A percentile compares a stretch with the other conserved stretches of the same genome.
Evolutionary conservation across 30 jellyfish, hydroid and myxozoan genomes (phyloP).

Genomic region (Chrysaora quinquecirrha): DNA sequence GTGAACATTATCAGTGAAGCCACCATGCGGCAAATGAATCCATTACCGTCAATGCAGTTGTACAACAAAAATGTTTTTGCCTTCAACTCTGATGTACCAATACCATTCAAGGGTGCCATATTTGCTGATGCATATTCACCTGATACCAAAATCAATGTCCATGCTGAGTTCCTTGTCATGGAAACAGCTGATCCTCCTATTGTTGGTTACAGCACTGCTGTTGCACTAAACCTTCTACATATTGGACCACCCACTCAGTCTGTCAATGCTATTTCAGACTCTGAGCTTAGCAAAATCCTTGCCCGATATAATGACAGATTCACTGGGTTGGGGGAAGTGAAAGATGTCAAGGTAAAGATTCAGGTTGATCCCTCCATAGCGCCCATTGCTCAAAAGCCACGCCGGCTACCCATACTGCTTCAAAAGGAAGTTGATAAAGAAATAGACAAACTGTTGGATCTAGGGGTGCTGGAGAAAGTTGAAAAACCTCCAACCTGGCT

Average conservation of each 20-base stretch:
- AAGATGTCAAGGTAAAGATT: slow-evolving; percentile 12
- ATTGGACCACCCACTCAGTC: slow-evolving; percentile 25
- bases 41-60: not conserved
- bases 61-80: slow-evolving; percentile 9
- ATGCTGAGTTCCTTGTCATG: slow-evolving; percentile 8
- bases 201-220: slow-evolving; percentile 8
- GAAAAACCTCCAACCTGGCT: slow-evolving; percentile 50
- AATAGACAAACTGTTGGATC: slow-evolving; percentile 32
- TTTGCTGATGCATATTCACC: not conserved
- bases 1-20: slow-evolving; percentile 30
- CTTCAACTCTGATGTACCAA: not conserved
- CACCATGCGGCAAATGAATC: not conserved
- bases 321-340: slow-evolving; percentile 37
- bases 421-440: slow-evolving; percentile 41
- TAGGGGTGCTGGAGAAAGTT: slow-evolving; percentile 57
- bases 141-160: not conserved
- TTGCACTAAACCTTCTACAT: slow-evolving; percentile 7
- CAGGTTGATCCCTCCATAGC: slow-evolving; percentile 24
- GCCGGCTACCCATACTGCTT: slow-evolving; percentile 33
- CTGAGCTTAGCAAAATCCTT: not conserved
- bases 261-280: not conserved
- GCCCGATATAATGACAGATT: slow-evolving; percentile 39
- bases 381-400: slow-evolving; percentile 57
- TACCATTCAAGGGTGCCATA: not conserved
- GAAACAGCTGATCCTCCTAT: slow-evolving; percentile 4